Percentiles rank a stretch among this genome's conserved stretches.
phyloP scores from a whole-genome alignment of 2,888 invertebrate species.

The Lomographa bimaculata region DNA sequence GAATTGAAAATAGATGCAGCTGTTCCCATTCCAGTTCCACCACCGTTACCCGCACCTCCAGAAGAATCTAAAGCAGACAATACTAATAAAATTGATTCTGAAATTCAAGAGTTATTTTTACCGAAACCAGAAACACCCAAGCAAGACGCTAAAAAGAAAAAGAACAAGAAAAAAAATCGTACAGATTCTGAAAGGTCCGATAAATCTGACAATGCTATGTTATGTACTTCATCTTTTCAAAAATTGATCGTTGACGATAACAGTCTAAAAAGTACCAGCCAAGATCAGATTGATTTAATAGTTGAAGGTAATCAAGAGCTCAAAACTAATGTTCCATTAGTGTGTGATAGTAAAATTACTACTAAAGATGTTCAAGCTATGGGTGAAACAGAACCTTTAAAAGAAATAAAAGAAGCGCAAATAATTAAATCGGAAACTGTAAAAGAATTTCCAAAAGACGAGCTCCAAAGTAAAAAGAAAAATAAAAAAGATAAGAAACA shows the following conservation, averaged over 20 bases:
- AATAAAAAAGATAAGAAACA: conserved; percentile 45
- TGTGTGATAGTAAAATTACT: conserved; percentile 2
- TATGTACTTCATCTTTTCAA: conserved; percentile 61
- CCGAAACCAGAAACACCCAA: conserved; percentile 30
- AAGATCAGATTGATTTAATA: conserved; percentile 17
- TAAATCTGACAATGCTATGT: conserved; percentile 49
- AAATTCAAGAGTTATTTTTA: conserved; percentile 20
- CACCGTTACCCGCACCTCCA: too few species aligned
- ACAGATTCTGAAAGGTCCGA: conserved; percentile 67
- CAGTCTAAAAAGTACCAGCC: too few species aligned
- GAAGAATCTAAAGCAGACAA: conserved; percentile 9
- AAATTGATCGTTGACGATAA: conserved; percentile 45
- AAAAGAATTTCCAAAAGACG: conserved; percentile 15
- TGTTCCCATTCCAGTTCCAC: conserved; percentile 8
- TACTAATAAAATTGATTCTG: conserved; percentile 21
- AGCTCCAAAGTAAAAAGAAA: conserved; percentile 40
- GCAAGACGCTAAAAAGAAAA: conserved; percentile 58
- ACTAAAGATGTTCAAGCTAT: conserved; percentile 7
- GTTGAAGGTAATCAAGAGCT: conserved; percentile 13
- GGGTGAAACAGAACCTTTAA: conserved; percentile 9
- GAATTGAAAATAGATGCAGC: conserved; percentile 17
- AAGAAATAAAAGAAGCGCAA: conserved; percentile 14
- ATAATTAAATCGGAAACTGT: conserved; percentile 9
- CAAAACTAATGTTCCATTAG: neutral
- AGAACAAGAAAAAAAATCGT: conserved; percentile 70